Conservation (phyloP, 2,888 invertebrate genomes). For the Chironomus riparius region DNA sequence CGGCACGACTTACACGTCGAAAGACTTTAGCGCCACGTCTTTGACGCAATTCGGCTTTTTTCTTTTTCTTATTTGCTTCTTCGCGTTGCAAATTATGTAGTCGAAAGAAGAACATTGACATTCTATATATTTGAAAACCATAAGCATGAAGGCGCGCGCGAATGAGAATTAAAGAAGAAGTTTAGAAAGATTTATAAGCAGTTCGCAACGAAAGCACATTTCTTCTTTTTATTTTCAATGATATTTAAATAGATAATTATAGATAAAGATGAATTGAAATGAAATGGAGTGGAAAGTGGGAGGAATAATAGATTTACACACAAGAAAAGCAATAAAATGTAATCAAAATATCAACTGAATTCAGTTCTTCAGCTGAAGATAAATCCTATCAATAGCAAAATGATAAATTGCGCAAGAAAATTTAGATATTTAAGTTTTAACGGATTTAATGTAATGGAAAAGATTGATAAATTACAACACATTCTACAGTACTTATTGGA, state of each 20-base stretch:
- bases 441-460: too few species aligned
- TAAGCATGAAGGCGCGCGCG: not conserved
- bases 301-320: not conserved
- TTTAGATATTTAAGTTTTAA: too few species aligned
- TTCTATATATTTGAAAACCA: constrained; percentile 45
- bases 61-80: constrained; percentile 65
- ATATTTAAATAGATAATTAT: too few species aligned
- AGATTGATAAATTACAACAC: too few species aligned
- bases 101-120: constrained; percentile 94
- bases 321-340: not conserved
- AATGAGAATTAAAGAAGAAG: not conserved
- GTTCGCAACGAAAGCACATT: not conserved
- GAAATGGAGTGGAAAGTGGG: not conserved
- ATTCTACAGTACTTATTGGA: too few species aligned
- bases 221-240: not conserved
- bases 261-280: not conserved
- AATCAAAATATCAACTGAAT: not conserved
- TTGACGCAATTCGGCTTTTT: constrained; percentile 43
- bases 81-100: constrained; percentile 83
- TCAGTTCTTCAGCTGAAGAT: too few species aligned
- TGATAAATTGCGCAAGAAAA: not conserved
- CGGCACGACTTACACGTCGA: constrained; percentile 43
- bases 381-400: not conserved
- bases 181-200: not conserved
- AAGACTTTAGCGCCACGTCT: constrained; percentile 49